Evolutionary conservation across 2,113 vertebrate species (phyloP), one percentile per base, ranked within the genome.

Genomic region (Rhinichthys klamathensis): DNA sequence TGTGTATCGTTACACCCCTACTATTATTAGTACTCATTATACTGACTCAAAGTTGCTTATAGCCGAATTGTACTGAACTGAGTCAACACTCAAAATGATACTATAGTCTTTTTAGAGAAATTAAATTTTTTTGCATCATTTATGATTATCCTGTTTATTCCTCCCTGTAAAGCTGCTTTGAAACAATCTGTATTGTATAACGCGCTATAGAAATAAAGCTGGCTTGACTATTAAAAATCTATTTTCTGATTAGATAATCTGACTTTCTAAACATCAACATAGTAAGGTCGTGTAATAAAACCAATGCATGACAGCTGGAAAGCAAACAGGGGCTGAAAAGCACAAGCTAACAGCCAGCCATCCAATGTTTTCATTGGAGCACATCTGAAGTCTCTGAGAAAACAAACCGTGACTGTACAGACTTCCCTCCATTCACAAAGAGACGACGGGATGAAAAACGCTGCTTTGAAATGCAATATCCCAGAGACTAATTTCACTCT

Each of bases 391-490:
- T n/a, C 2, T 6, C 10, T 2, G 30, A 77, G 75, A 32, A 77
- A 23, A 56, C 49, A 38, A 79, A 35, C 21, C 38, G 11, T 60
- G 76, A 79, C 76, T 41, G 67, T 6, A 16, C 51, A 5, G 56
- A 79, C 25, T n/a, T 7, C 0, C 6, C 41, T 79, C 77, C 13
- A 61, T 10, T 23, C 35, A n/a, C 27, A 23, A 41, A 41, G 15
- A 56, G 72, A 61, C 30, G 81, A 86, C n/a, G 80, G 74, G 46
- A 84, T 84, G 54, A 80, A 83, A 67, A 75, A 32, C 38, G 30
- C 27, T 51, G 84, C 81, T 84, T 86, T 88, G 87, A 86, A 88
- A 88, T 75, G 4, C 46, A 86, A 88, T 83, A 76, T 81, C 73
- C 35, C 30, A 49, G 84, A 84, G 70, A 70, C 73, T 83, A 83